These are phyloP conservation scores for Melopsittacus undulatus DNA, from an alignment of 2,797 vertebrate genomes.

Conservation along the genomic window DNA sequence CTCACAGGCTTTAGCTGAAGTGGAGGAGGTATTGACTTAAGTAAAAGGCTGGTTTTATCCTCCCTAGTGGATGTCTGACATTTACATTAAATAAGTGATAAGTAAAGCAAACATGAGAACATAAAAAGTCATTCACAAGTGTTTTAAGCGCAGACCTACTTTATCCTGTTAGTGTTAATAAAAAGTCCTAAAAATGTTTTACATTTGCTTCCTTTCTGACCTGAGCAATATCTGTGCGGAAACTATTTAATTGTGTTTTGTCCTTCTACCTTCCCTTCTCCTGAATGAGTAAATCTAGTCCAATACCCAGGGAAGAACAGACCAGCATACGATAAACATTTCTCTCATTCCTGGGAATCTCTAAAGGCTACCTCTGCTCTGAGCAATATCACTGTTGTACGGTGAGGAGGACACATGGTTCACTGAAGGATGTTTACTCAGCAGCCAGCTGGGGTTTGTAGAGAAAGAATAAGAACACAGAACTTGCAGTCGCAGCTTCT, in stretches of 20 bases:
- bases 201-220: background rate
- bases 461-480: background rate
- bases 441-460: background rate
- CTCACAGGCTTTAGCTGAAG: background rate
- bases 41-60: background rate
- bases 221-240: background rate
- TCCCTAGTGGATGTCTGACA: conserved; percentile 22
- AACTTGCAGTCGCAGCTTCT: background rate
- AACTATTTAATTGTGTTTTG: background rate
- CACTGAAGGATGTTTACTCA: background rate
- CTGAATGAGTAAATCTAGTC: background rate
- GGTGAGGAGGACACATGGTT: background rate
- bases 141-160: background rate
- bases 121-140: background rate
- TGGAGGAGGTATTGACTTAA: background rate
- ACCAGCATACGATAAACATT: background rate
- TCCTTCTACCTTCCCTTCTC: background rate
- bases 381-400: background rate
- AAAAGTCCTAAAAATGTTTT: background rate
- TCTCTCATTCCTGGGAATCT: background rate
- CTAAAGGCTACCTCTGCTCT: background rate
- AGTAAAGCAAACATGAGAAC: background rate
- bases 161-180: background rate
- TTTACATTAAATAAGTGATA: conserved; percentile 51
- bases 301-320: background rate